Evolutionary conservation across 2,113 vertebrate genomes (phyloP).

Genomic region (Cardinalis cardinalis): DNA sequence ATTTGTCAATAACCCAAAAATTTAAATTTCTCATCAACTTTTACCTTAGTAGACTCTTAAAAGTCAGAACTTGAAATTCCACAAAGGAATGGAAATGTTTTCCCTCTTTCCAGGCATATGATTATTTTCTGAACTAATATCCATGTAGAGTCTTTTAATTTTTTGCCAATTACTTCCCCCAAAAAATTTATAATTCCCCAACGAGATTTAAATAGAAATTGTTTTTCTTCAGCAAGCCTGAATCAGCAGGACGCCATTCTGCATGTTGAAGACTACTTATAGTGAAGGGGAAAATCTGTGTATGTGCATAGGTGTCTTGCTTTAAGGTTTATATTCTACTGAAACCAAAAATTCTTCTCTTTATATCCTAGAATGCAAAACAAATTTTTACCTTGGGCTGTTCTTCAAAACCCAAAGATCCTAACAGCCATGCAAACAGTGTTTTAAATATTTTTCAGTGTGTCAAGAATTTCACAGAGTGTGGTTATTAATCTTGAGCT

Average conservation of each 20-base stretch:
- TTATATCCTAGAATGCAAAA: neutral
- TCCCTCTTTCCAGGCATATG: neutral
- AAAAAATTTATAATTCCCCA: neutral
- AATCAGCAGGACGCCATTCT: conserved; percentile 12
- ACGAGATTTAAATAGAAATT: conserved; percentile 23
- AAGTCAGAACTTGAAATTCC: neutral
- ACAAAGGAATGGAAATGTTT: neutral
- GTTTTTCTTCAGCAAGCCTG: conserved; percentile 8
- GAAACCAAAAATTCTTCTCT: neutral
- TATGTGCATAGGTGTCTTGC: neutral
- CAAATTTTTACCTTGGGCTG: neutral
- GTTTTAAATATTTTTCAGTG: neutral
- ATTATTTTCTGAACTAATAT: neutral
- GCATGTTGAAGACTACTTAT: neutral
- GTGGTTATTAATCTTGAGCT: neutral
- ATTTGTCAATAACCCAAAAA: neutral
- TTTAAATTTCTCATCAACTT: neutral
- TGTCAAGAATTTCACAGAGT: neutral
- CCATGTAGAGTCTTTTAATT: neutral
- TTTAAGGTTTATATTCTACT: neutral
- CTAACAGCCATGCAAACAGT: neutral
- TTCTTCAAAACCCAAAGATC: neutral
- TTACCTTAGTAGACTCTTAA: neutral
- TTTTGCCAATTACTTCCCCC: neutral
- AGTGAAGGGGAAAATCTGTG: neutral